phyloP scores from a whole-genome alignment of 2,113 vertebrate genomes.

The Halcyon senegalensis region DNA sequence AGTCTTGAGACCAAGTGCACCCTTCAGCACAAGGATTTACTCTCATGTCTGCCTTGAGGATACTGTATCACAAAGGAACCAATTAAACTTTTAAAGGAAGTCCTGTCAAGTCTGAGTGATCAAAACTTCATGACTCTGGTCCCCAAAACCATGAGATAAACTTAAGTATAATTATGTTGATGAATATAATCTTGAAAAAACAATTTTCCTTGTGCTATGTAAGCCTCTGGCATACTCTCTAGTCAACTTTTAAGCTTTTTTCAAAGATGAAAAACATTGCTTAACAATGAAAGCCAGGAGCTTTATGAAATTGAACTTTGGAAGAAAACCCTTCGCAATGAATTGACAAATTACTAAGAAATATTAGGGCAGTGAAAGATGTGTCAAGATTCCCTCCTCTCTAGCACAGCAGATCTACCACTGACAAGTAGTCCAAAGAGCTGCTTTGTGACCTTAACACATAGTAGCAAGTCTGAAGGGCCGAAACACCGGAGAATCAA shows the following conservation, averaged over 20 bases:
- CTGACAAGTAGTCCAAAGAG: not conserved
- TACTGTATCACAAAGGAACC: not conserved
- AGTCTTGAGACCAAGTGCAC: not conserved
- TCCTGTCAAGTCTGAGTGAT: not conserved
- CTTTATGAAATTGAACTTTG: not conserved
- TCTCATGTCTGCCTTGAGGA: not conserved
- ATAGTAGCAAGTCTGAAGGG: not conserved
- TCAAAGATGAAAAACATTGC: not conserved
- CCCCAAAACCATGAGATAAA: not conserved
- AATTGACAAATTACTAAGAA: not conserved
- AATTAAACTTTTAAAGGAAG: not conserved
- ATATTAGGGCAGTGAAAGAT: not conserved
- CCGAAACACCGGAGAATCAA: not conserved
- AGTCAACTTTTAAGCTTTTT: not conserved
- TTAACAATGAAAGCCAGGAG: not conserved
- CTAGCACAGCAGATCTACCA: not conserved
- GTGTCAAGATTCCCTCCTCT: not conserved
- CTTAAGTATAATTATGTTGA: not conserved
- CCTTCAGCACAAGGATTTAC: not conserved
- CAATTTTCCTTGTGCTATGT: not conserved
- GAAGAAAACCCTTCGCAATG: not conserved
- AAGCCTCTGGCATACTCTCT: not conserved
- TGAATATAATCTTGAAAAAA: not conserved
- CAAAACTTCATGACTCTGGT: not conserved
- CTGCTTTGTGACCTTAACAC: not conserved